Base-by-base conservation (phyloP, 2,888 invertebrate genomes). In the Ferdinandea cuprea region DNA sequence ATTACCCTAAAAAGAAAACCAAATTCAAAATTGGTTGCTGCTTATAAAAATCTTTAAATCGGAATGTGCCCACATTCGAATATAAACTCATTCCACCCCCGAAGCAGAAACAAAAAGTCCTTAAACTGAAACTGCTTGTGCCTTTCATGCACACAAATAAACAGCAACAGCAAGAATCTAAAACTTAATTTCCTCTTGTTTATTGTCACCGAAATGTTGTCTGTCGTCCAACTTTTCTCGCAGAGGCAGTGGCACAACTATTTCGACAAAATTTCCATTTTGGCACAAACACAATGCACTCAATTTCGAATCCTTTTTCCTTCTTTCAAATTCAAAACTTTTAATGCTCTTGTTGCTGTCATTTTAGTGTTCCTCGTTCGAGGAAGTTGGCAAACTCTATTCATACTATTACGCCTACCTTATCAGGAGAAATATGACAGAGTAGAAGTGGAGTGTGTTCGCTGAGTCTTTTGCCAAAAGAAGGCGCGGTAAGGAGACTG, bases 231-330 rank as follows among this genome's bases (percentile, higher is more conserved):
- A 28, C 32, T 15, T n/a, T 50, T 63, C 35, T 63, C 25, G 42
- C n/a, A n/a, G n/a, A n/a, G n/a, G n/a, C n/a, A n/a, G n/a, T n/a
- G n/a, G 19, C 15, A 35, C 11, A 63, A 17, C 56, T 25, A 56
- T 54, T 56, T 69, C 17, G 30, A 30, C 5, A 9, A 13, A n/a
- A n/a, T 32, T n/a, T 52, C 46, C 37, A 42, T 65, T 63, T 65
- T 65, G 63, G 56, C 56, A 44, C 44, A 56, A 40, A 30, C 40
- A 66, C 65, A 58, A 50, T 74, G 65, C 58, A 65, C 74, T 74
- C 58, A 74, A 74, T 66, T 66, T 65, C 25, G 44, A 17, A 58
- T 66, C 37, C 30, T 46, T 66, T 37, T 56, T 21, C 19, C 8
- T 9, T n/a, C 40, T n/a, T 42, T 56, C 28, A 30, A 44, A 52